Evolutionary conservation across 2,113 vertebrate genomes (phyloP).

Genomic region (Hippolais icterina): DNA sequence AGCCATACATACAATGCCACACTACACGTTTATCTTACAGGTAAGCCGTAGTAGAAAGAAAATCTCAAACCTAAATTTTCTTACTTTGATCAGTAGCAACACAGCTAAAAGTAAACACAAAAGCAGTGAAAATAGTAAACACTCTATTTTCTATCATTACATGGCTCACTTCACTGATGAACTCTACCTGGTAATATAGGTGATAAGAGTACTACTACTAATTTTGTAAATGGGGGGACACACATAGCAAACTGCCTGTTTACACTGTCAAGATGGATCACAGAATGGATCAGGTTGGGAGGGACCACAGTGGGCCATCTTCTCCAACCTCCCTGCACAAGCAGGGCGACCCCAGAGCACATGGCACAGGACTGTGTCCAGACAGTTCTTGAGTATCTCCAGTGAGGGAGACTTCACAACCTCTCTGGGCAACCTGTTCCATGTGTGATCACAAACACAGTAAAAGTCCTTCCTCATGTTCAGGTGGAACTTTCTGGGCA

Average conservation of each 20-base stretch:
- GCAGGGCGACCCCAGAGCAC: background rate
- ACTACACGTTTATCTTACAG: background rate
- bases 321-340: background rate
- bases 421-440: background rate
- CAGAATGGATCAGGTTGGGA: background rate
- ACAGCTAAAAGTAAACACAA: background rate
- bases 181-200: background rate
- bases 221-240: background rate
- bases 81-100: background rate
- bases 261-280: background rate
- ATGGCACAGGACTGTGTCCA: background rate
- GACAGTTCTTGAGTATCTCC: background rate
- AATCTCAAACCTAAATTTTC: background rate
- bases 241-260: background rate
- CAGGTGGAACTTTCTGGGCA: background rate
- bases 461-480: background rate
- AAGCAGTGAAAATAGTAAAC: background rate
- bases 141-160: background rate
- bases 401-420: background rate
- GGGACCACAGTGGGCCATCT: background rate
- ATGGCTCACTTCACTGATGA: background rate
- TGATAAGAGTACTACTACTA: background rate
- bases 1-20: background rate
- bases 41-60: background rate
- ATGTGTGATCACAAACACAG: background rate